Evolutionary conservation across 2,113 vertebrate species (phyloP).

Genomic region (Gila orcuttii): DNA sequence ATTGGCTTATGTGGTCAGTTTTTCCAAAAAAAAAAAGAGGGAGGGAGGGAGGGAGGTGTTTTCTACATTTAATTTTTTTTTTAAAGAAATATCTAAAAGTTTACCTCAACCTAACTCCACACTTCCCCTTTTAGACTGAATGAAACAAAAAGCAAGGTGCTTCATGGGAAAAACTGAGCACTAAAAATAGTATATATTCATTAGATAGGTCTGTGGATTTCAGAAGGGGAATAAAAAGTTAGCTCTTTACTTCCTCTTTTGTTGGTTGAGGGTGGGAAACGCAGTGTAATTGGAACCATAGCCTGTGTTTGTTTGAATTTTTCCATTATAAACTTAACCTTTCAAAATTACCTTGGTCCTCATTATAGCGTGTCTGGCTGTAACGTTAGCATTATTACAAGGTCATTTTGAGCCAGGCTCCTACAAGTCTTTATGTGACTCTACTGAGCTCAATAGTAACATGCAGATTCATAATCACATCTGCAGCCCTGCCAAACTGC

Average conservation of each 20-base stretch:
- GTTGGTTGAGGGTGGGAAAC: slow-evolving; percentile 64
- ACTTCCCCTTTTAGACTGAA: neutral
- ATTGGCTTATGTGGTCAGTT: neutral
- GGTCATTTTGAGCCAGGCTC: slow-evolving; percentile 39
- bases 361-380: slow-evolving; percentile 57
- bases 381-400: slow-evolving; percentile 56
- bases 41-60: neutral
- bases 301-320: slow-evolving; percentile 69
- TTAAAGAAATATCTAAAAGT: too few relatives aligned
- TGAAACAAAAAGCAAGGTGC: neutral
- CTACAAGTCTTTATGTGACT: slow-evolving; percentile 38
- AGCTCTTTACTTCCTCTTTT: slow-evolving; percentile 52
- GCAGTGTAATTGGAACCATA: slow-evolving; percentile 73
- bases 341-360: slow-evolving; percentile 69
- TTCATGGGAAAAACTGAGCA: neutral
- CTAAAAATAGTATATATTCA: neutral
- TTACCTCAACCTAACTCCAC: neutral
- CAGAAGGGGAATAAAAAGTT: slow-evolving; percentile 61
- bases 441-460: slow-evolving; percentile 56
- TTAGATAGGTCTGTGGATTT: neutral
- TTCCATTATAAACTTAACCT: slow-evolving; percentile 73
- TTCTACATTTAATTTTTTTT: neutral
- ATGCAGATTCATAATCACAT: slow-evolving; percentile 39
- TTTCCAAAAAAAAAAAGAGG: neutral
- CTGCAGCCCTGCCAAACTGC: slow-evolving; percentile 37